Base-by-base conservation (phyloP, 2,113 vertebrate genomes). In the Hiodon alosoides region DNA sequence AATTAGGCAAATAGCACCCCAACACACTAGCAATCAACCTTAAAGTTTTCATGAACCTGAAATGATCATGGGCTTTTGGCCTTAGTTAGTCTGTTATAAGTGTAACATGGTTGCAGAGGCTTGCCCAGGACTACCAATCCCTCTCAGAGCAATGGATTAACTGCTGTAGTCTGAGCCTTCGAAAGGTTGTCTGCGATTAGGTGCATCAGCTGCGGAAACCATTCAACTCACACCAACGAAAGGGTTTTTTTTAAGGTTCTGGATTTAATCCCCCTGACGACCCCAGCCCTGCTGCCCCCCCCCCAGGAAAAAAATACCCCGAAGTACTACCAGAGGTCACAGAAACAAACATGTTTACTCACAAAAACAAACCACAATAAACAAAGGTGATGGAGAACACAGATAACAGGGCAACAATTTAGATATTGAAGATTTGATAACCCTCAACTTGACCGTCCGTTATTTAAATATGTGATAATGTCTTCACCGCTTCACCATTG, bases 91-190 rank as follows among this genome's bases (percentile, higher is more conserved):
- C 5, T 31, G 31, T 57, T 57, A 58, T 67, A 10, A 31, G 8
- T 8, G 31, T 16, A 67, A 58, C 31, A 50, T 31, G 52, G 61
- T 50, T 57, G 17, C 13, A 50, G 65, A 58, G 73, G 54, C 53
- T 48, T 55, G 53, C 62, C 67, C 31, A 16, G 7, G 53, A 11
- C 52, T 73, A n/a, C 51, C 47, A 46, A 7, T 52, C 51, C 60
- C 3, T 52, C 64, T 64, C 16, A 17, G 64, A 14, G 64, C 62
- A 10, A 50, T 11, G 64, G 57, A 74, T 67, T 66, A 74, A 66
- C 17, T 6, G 53, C 16, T 46, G 46, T 8, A 47, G 16, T 17
- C 17, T 59, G 52, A 52, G 50, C n/a, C 17, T 10, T 62, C 54
- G 14, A 64, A 3, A 65, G 6, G 46, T 48, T 48, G 10, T 31